Conservation (phyloP, 1,140 invertebrate species). For the Maniola jurtina region DNA sequence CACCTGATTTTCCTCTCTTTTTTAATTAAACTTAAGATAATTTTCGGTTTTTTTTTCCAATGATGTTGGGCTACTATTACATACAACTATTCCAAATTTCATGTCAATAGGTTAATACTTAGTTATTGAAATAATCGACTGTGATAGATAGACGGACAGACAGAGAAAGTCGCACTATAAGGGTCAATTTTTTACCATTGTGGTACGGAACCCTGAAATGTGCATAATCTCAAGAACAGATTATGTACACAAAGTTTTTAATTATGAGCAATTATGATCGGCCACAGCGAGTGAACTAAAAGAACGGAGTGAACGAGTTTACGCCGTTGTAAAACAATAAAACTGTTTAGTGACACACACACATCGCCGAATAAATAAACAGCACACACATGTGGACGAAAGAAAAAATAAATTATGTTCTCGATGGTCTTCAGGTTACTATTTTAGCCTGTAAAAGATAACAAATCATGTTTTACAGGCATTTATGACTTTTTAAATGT, state of each 20-base stretch:
- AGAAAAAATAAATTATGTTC: constrained; percentile 22
- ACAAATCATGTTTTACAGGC: background rate
- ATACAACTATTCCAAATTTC: too few relatives aligned
- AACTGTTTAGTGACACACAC: constrained; percentile 49
- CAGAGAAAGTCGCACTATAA: too few relatives aligned
- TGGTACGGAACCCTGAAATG: background rate
- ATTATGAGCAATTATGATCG: constrained; percentile 19
- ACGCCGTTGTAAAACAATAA: constrained; percentile 51
- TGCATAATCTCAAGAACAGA: constrained; percentile 5
- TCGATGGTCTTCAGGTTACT: constrained; percentile 3
- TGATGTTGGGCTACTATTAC: too few relatives aligned
- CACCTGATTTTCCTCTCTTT: too few relatives aligned
- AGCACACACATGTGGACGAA: constrained; percentile 37
- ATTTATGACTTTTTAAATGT: background rate
- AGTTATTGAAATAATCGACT: too few relatives aligned
- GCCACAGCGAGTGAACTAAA: constrained; percentile 12
- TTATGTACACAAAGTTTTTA: constrained; percentile 21
- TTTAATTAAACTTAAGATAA: too few relatives aligned
- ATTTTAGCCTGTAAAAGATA: constrained; percentile 5
- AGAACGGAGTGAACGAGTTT: constrained; percentile 30
- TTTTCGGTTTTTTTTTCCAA: too few relatives aligned
- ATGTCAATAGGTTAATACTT: too few relatives aligned
- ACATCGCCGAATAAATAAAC: constrained; percentile 47
- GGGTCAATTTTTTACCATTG: too few relatives aligned
- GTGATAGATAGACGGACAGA: too few relatives aligned